These are phyloP conservation scores for Leucoma salicis DNA, from an alignment of 2,888 invertebrate genomes.

Conservation along the genomic window DNA sequence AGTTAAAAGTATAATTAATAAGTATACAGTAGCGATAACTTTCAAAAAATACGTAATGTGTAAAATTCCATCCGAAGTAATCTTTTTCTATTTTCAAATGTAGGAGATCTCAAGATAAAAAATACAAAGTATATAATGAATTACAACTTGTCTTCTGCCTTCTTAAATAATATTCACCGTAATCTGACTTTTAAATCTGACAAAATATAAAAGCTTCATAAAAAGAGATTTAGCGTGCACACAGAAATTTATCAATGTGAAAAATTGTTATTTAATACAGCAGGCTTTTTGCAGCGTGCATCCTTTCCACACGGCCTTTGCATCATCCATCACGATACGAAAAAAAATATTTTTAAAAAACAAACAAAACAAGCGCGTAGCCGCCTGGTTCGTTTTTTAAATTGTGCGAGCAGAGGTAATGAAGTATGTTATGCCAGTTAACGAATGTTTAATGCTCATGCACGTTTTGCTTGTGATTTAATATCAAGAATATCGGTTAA, in stretches of 20 bases:
- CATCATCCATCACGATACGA: conserved; percentile 58
- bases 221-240: conserved; percentile 33
- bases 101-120: neutral
- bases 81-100: no score
- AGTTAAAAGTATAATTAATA: no score
- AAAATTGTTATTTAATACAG: conserved; percentile 66
- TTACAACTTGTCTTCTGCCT: neutral
- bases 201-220: conserved; percentile 23
- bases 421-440: conserved; percentile 46
- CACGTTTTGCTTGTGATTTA: conserved; percentile 33
- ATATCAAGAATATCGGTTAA: conserved; percentile 41
- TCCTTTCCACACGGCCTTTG: conserved; percentile 39
- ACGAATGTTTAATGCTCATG: conserved; percentile 29
- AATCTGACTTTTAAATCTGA: neutral
- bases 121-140: neutral
- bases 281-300: conserved; percentile 52
- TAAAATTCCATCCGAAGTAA: no score
- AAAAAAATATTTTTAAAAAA: conserved; percentile 49
- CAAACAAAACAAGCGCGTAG: conserved; percentile 49
- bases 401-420: conserved; percentile 39
- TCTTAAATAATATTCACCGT: neutral
- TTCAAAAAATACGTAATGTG: no score
- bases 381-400: conserved; percentile 37
- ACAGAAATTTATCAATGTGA: conserved; percentile 56
- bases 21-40: no score